Base-by-base conservation (phyloP, 1,140 invertebrate species). In the Drosophila ercepeae region DNA sequence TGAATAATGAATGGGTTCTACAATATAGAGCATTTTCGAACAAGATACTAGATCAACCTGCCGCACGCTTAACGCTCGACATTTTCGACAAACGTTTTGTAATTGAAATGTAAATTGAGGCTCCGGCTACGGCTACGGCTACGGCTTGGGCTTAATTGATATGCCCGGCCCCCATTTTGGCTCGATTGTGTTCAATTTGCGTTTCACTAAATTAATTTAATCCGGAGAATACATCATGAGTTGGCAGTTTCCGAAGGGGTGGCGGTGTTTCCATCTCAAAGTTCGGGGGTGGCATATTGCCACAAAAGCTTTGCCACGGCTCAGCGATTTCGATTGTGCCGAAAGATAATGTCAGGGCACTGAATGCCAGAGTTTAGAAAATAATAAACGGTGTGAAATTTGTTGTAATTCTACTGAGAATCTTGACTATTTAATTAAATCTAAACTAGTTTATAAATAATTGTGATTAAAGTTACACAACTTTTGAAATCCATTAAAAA, bases 71-170 rank as follows among this genome's bases (percentile, higher is more conserved):
- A 49, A 45, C 50, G 57, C 58, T 64, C 64, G 60, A 60, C 51
- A 51, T 67, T 59, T 63, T 73, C 68, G 75, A 73, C 75, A 78
- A 58, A 67, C 48, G 63, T 44, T 39, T 42, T 72, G 76, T 88
- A 86, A 86, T 86, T 86, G 81, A 88, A 74, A 88, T 86, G 81
- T 86, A 86, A 75, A 77, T 84, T 81, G 70, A 58, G 50, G 53
- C 41, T 25, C 21, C 18, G 23, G 23, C 45, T 23, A n/a, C n/a
- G n/a, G n/a, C n/a, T n/a, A n/a, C n/a, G n/a, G n/a, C n/a, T n/a
- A n/a, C n/a, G 50, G 53, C 41, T 25, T 18, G 16, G 23, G 23
- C 29, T 63, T 67, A 60, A 69, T 61, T 79, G 68, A 55, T 72
- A 72, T 72, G 69, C 69, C 34, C 64, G 46, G 16, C 29, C 27